A percentile compares a stretch with the other conserved stretches of the same genome.
Evolutionary conservation across 53 echinoderm and acorn worm species (phyloP).

Genomic region (Paelopatides confundens): DNA sequence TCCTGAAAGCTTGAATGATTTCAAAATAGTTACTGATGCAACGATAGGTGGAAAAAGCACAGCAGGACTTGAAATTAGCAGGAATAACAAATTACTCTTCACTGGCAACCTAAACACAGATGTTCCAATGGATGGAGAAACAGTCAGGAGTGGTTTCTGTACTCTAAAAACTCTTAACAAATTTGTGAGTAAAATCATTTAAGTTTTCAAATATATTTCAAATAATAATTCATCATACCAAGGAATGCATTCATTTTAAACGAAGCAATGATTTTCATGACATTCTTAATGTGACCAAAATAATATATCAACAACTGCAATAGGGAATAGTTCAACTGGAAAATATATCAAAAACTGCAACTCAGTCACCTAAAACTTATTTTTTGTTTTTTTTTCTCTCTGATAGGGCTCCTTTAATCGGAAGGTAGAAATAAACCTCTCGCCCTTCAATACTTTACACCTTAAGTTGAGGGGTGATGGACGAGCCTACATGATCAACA

Average conservation of each 20-base stretch:
- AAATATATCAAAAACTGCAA: too few species aligned
- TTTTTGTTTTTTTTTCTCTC: background rate
- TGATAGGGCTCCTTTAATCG: conserved; percentile 86
- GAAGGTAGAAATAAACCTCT: conserved; percentile 77
- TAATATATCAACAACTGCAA: too few species aligned
- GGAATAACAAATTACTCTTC: conserved; percentile 91
- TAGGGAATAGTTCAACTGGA: too few species aligned
- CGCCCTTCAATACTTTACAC: conserved; percentile 84
- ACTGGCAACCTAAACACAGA: conserved; percentile 82
- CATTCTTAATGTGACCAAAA: too few species aligned
- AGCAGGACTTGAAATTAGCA: conserved; percentile 71
- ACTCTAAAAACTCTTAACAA: conserved; percentile 67
- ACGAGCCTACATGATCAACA: conserved; percentile 91
- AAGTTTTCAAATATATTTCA: too few species aligned
- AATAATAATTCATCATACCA: too few species aligned
- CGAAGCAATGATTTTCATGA: too few species aligned
- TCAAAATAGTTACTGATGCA: conserved; percentile 74
- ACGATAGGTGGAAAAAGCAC: conserved; percentile 89
- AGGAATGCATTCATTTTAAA: too few species aligned
- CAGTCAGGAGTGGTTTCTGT: conserved; percentile 93
- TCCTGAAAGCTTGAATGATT: conserved; percentile 75
- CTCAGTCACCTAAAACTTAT: too few species aligned
- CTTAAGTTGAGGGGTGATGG: conserved; percentile 89
- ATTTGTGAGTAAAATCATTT: conserved; percentile 73
- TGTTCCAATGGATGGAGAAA: conserved; percentile 88